Evolutionary conservation across 2,113 vertebrate genomes (phyloP).

Genomic region (Platysternon megacephalum): DNA sequence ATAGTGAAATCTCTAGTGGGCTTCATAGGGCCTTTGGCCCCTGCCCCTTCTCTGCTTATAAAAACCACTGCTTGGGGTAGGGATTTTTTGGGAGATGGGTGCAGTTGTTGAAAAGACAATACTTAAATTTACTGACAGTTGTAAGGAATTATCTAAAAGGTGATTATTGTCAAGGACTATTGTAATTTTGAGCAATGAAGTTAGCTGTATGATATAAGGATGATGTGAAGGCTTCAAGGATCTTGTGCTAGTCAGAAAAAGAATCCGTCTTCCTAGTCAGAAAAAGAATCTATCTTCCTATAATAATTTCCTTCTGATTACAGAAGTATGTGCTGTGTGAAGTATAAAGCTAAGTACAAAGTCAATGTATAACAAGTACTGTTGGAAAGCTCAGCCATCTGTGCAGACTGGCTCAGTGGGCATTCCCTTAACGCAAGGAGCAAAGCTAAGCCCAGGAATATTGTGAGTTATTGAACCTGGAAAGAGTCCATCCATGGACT

Average conservation of each 20-base stretch:
- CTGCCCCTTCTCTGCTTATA: not conserved
- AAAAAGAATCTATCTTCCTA: fast-evolving
- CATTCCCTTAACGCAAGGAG: not conserved
- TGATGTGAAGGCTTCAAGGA: not conserved
- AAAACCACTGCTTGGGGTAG: not conserved
- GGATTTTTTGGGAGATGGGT: not conserved
- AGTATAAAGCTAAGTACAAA: not conserved
- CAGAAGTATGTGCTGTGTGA: no score
- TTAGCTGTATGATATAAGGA: not conserved
- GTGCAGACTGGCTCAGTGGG: not conserved
- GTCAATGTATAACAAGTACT: not conserved
- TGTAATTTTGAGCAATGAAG: not conserved
- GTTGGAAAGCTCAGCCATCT: not conserved
- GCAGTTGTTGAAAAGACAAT: not conserved
- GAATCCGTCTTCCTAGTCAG: fast-evolving
- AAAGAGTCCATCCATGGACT: not conserved
- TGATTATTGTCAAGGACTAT: not conserved
- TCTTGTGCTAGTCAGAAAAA: not conserved
- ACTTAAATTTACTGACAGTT: not conserved
- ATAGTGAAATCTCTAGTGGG: not conserved
- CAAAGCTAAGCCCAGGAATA: not conserved
- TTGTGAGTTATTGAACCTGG: not conserved
- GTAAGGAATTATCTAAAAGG: not conserved
- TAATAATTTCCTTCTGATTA: not conserved
- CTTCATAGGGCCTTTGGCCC: not conserved